phyloP scores from a whole-genome alignment of 1,140 invertebrate genomes.

The Aporrectodea caliginosa region DNA sequence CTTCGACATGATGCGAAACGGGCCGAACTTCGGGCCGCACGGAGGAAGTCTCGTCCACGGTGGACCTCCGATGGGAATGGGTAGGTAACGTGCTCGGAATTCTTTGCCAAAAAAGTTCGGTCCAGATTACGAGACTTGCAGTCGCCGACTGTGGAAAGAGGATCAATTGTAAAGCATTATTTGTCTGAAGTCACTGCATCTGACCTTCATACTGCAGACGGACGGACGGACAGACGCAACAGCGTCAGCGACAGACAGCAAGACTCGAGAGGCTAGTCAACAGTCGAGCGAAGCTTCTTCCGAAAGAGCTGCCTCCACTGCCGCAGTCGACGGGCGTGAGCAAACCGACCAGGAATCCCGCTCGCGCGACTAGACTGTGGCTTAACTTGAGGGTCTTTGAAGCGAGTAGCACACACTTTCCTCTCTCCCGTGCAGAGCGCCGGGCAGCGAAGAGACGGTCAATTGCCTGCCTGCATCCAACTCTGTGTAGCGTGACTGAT shows the following conservation, averaged over 20 bases:
- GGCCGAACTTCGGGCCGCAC: constrained; percentile 5
- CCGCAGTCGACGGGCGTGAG: not conserved
- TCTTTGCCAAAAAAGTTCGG: not conserved
- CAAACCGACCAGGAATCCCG: too few relatives aligned
- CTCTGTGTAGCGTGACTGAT: too few relatives aligned
- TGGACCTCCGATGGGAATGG: constrained; percentile 6
- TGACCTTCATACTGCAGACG: not conserved
- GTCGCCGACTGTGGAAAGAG: too few relatives aligned
- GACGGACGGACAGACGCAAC: not conserved
- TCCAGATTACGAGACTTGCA: not conserved
- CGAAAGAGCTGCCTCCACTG: not conserved
- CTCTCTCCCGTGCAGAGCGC: too few relatives aligned
- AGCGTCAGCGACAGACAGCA: not conserved
- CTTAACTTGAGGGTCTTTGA: not conserved
- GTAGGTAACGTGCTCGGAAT: constrained; percentile 7
- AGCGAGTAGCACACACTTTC: not conserved
- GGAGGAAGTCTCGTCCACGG: constrained; percentile 7
- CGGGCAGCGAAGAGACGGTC: too few relatives aligned
- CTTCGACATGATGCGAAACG: constrained; percentile 13
- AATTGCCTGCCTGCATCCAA: too few relatives aligned
- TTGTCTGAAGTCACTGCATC: not conserved
- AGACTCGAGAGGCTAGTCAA: not conserved
- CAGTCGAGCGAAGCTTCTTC: too few relatives aligned
- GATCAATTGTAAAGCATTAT: not conserved
- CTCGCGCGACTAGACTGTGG: not conserved